Base-by-base conservation (phyloP, 2,888 invertebrate genomes). In the Philonicus albiceps region DNA sequence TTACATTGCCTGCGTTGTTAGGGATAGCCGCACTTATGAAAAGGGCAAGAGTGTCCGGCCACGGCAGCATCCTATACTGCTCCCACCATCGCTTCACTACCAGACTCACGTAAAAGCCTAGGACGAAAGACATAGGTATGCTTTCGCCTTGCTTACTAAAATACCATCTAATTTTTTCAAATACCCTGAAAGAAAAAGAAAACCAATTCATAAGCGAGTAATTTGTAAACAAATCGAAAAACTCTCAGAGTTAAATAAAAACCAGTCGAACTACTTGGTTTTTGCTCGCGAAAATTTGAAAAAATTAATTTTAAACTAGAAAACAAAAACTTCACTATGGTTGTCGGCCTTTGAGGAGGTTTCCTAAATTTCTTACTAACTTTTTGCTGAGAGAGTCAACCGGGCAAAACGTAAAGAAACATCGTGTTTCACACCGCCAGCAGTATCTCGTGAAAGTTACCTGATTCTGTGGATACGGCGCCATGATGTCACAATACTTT, bases 21-120 rank as follows among this genome's bases (percentile, higher is more conserved):
- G 97, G 96, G 91, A 98, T 97, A 88, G 96, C 97, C 7, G 98
- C 97, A 90, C 97, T 97, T 92, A 98, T 96, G 93, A 97, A 98
- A 88, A 98, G 95, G 74, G 97, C 97, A 90, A 97, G 94, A 88
- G 97, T 97, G 93, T 98, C 98, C 0, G 98, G 98, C 97, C 98
- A 98, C 5, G 98, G 98, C 89, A 98, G 93, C 88, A 97, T 93
- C 92, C 96, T 96, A 93, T 98, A 98, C 92, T 98, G 98, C 91
- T 97, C 97, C 98, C 98, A 98, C 98, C 98, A 98, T 90, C 98
- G 94, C 91, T 96, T 96, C 89, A 98, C 97, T 85, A 98, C 96
- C 89, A 98, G 94, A 90, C 96, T 96, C 88, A 98, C 98, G 93
- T 98, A 98, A 94, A 98, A 98, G 87, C 98, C 98, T 89, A 98